These are phyloP conservation scores for Parus major DNA, from an alignment of 2,113 vertebrate genomes.

Conservation along the genomic window DNA sequence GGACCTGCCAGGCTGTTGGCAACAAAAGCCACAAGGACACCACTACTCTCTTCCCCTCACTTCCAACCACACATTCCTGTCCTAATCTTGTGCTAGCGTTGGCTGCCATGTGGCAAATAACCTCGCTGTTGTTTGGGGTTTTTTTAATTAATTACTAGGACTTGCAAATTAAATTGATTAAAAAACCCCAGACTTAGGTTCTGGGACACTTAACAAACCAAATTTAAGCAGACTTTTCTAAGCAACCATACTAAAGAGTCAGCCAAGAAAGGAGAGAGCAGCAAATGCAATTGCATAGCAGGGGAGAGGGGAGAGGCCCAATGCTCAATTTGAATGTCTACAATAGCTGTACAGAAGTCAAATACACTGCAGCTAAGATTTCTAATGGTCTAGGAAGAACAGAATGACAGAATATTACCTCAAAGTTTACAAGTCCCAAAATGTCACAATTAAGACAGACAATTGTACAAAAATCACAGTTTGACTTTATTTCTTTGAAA, in stretches of 20 bases:
- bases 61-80: background rate
- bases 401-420: background rate
- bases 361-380: background rate
- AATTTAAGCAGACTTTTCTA: background rate
- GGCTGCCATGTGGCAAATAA: background rate
- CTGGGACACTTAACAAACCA: background rate
- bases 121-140: rapidly evolving
- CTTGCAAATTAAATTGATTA: background rate
- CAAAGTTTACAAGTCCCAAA: background rate
- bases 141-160: background rate
- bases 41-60: background rate
- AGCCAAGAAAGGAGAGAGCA: background rate
- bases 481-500: background rate
- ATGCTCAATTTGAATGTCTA: background rate
- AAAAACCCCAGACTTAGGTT: background rate
- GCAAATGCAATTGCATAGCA: background rate
- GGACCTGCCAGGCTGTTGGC: background rate
- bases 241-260: background rate
- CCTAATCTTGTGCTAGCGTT: background rate
- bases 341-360: background rate
- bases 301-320: background rate
- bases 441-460: background rate
- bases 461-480: background rate
- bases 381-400: background rate
- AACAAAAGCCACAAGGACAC: background rate